A percentile compares a stretch with the other conserved stretches of the same genome.
These are phyloP conservation scores for Colistium nudipinnis DNA, from an alignment of 2,113 vertebrate genomes.

Conservation along the genomic window DNA sequence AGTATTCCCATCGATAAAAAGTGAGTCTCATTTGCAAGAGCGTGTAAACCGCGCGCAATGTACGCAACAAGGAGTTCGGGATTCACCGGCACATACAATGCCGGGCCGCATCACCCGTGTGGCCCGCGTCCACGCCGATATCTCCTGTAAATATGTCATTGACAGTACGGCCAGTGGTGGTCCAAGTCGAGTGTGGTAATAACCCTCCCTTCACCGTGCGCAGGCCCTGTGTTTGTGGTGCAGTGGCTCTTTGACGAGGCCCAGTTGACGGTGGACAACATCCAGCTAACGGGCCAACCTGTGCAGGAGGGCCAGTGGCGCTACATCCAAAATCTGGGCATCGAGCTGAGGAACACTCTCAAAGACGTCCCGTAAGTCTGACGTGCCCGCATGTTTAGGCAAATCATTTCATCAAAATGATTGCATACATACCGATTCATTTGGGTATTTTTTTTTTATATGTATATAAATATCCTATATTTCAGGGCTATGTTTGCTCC, in stretches of 20 bases:
- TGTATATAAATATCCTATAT: too few species aligned
- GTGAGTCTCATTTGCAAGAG: constrained; percentile 83
- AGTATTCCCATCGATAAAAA: constrained; percentile 94
- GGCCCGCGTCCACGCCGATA: too few species aligned
- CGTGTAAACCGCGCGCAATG: too few species aligned
- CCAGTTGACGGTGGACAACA: constrained; percentile 95
- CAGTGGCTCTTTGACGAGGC: constrained; percentile 99
- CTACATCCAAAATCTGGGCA: constrained; percentile 96
- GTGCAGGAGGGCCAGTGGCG: constrained; percentile 97
- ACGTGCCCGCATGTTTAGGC: neutral
- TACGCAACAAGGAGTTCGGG: neutral
- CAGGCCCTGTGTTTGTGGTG: constrained; percentile 95
- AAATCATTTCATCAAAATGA: neutral
- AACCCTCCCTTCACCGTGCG: neutral
- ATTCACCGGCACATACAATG: neutral
- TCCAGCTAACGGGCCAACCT: constrained; percentile 94
- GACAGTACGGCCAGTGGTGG: too few species aligned
- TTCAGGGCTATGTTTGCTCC: constrained; percentile 95
- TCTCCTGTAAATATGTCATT: neutral
- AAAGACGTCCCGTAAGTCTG: constrained; percentile 93
- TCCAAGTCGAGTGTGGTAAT: neutral
- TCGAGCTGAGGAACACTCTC: constrained; percentile 92
- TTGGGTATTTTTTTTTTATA: neutral
- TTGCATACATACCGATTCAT: neutral
- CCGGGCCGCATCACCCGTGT: too few species aligned